These are phyloP conservation scores for Nesogale talazaci DNA, from an alignment of 2,113 vertebrate genomes.

Conservation along the genomic window DNA sequence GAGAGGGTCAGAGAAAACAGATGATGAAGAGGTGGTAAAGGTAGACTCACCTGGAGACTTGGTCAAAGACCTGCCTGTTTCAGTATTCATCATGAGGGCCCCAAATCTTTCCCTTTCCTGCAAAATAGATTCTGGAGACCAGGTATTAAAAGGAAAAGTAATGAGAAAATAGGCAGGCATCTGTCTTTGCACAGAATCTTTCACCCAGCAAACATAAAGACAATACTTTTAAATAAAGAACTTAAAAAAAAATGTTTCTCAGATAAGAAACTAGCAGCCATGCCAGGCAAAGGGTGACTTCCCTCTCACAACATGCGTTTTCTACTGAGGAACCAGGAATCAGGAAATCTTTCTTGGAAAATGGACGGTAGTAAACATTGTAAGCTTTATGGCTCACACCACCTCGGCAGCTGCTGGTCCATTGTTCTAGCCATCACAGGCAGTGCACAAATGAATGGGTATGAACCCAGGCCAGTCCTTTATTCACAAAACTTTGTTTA, in stretches of 20 bases:
- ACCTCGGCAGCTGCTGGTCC: neutral
- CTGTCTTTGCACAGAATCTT: slow-evolving; percentile 37
- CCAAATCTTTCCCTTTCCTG: neutral
- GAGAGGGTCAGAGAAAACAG: neutral
- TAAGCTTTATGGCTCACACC: neutral
- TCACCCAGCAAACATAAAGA: slow-evolving; percentile 6
- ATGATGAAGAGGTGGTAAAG: neutral
- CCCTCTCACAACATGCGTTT: neutral
- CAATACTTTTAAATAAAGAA: neutral
- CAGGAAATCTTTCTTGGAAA: neutral
- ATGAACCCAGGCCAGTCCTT: neutral
- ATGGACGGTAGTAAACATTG: neutral
- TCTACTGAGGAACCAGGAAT: neutral
- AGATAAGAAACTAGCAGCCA: neutral
- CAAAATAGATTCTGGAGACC: neutral
- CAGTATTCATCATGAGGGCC: neutral
- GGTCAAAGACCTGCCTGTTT: neutral
- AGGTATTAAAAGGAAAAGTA: neutral
- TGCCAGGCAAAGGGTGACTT: neutral
- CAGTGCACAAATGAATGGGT: neutral
- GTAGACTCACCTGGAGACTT: neutral
- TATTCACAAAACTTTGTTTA: slow-evolving; percentile 36
- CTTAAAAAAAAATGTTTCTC: neutral
- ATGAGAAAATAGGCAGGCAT: neutral
- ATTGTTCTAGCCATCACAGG: neutral